Evolutionary conservation across 2,888 invertebrate genomes (phyloP), one percentile per base, ranked within the genome.

Genomic region (Linnaemya tessellans): DNA sequence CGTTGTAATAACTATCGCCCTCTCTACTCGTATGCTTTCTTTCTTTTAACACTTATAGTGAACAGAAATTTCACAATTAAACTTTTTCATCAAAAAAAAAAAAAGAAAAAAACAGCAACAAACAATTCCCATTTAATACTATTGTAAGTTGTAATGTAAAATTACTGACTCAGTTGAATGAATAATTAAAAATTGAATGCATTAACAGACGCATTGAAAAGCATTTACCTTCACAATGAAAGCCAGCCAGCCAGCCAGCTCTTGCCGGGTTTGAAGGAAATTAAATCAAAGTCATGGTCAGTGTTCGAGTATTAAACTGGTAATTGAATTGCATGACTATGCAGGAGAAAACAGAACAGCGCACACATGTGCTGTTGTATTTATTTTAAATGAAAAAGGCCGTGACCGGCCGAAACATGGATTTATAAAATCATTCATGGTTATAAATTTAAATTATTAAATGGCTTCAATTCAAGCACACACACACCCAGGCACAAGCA

Each of bases 361-460:
- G 13, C 7, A 64, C 64, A 64, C 46, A 49, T 15, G 13, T 25
- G 8, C 0, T 7, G 10, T 25, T 30, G 22, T 38, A 35, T 1
- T n/a, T n/a, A n/a, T n/a, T n/a, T n/a, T 51, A 58, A 77, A 56
- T n/a, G 18, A 15, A 60, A 62, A 75, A 38, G 58, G 60, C 62
- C 62, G 49, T 68, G 51, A 62, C 68, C 38, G 67, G 20, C 60
- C 43, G 54, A 43, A 49, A 62, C 60, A 68, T 62, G 75, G 5
- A 35, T 56, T 70, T 70, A 60, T 41, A 64, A 77, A 77, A 77
- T 70, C 58, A 60, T 13, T 80, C 67, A 60, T 49, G 67, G 25
- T 41, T 67, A 67, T 73, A 74, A 74, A 67, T 74, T 80, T 58
- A 56, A 49, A 80, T 80, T 80, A 80, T 49, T 65, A 80, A 80